Conservation (phyloP, 2,113 vertebrate genomes). For the Ardeotis arabs region DNA sequence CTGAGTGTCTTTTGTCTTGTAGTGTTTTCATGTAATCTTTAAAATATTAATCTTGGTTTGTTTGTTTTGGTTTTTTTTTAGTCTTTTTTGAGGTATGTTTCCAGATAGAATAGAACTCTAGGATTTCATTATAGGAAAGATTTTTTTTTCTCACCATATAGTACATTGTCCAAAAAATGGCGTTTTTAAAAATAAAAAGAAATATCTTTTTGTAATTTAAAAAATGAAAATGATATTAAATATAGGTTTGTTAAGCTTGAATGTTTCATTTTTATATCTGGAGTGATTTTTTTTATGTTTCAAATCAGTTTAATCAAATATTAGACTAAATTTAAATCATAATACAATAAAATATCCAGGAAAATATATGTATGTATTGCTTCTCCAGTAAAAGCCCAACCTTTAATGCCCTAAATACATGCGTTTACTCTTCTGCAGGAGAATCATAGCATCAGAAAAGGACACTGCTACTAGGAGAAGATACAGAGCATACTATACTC, state of each 20-base stretch:
- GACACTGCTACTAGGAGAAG: not conserved
- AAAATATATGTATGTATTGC: not conserved
- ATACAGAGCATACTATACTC: not conserved
- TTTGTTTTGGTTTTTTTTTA: not conserved
- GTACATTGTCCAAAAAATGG: fast-evolving
- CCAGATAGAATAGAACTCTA: not conserved
- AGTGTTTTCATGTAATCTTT: not conserved
- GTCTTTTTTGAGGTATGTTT: not conserved
- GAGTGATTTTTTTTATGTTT: not conserved
- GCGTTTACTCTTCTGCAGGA: not conserved
- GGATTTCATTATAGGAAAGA: not conserved
- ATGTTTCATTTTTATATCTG: not conserved
- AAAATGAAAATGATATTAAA: not conserved
- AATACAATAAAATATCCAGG: not conserved
- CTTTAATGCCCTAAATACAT: not conserved
- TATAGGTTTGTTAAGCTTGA: fast-evolving
- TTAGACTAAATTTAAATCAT: not conserved
- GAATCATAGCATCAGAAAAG: not conserved
- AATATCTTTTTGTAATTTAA: not conserved
- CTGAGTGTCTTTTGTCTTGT: not conserved
- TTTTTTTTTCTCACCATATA: not conserved
- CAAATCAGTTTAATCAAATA: not conserved
- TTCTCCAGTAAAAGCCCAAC: not conserved
- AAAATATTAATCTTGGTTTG: not conserved
- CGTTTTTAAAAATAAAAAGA: fast-evolving